phyloP scores from a whole-genome alignment of 2,797 vertebrate species.

The Sparus aurata region DNA sequence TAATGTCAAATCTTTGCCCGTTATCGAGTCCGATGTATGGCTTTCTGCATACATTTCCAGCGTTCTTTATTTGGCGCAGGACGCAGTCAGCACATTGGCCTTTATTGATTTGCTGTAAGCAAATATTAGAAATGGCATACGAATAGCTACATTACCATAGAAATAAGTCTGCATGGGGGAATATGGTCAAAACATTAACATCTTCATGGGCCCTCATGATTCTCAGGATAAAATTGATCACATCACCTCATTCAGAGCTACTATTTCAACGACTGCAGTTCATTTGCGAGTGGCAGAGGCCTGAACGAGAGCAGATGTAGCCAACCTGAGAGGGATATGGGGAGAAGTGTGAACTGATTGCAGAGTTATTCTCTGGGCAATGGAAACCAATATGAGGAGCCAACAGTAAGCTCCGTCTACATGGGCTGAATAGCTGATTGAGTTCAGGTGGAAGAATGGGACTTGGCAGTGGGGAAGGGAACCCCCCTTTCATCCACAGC shows the following conservation, averaged over 20 bases:
- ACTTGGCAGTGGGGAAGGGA: conserved; percentile 68
- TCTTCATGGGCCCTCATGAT: conserved; percentile 53
- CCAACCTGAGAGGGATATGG: conserved; percentile 64
- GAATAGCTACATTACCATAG: conserved; percentile 78
- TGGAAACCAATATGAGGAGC: conserved; percentile 78
- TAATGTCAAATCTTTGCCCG: conserved; percentile 14
- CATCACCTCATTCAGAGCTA: conserved; percentile 56
- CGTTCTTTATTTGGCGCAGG: conserved; percentile 29
- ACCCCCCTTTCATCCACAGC: conserved; percentile 76
- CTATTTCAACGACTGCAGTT: conserved; percentile 44
- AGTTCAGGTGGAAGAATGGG: conserved; percentile 71
- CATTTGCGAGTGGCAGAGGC: conserved; percentile 58
- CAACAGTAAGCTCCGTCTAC: conserved; percentile 75
- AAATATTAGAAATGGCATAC: conserved; percentile 71
- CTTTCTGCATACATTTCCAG: conserved; percentile 30
- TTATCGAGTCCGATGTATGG: conserved; percentile 17
- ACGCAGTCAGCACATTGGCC: conserved; percentile 41
- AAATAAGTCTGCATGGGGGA: conserved; percentile 68
- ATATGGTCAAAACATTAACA: conserved; percentile 65
- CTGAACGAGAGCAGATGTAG: conserved; percentile 68
- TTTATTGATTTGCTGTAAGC: conserved; percentile 65
- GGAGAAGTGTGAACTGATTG: conserved; percentile 80
- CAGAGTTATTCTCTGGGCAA: conserved; percentile 78
- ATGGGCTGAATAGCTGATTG: conserved; percentile 75
- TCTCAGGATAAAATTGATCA: conserved; percentile 65